Evolutionary conservation across 1,140 invertebrate species (phyloP).

Genomic region (Phocides pigmalion): DNA sequence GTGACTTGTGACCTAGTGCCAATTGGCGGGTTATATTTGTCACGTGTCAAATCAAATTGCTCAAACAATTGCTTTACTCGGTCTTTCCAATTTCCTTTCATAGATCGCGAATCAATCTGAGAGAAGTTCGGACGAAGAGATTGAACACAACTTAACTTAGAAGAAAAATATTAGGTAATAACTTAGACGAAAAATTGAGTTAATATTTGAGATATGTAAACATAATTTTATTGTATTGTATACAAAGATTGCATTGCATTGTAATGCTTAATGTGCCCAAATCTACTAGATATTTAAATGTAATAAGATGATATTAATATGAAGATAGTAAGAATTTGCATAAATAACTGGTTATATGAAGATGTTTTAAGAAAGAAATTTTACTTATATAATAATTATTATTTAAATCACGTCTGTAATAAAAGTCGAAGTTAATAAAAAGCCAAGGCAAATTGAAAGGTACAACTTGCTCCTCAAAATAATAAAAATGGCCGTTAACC

Average conservation of each 20-base stretch:
- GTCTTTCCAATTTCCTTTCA: not conserved
- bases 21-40: slow-evolving; percentile 10
- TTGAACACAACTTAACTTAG: too few species aligned
- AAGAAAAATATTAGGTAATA: too few species aligned
- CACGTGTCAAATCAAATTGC: not conserved
- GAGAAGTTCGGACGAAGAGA: slow-evolving; percentile 35
- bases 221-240: too few species aligned
- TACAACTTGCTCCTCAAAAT: slow-evolving; percentile 13
- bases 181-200: too few species aligned
- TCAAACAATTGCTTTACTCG: not conserved
- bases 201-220: too few species aligned
- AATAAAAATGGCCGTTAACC: slow-evolving; percentile 27
- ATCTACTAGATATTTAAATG: too few species aligned
- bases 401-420: not conserved
- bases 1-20: slow-evolving; percentile 9
- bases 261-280: too few species aligned
- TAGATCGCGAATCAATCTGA: not conserved
- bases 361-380: not conserved
- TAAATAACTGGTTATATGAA: too few species aligned
- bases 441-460: slow-evolving; percentile 11
- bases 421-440: slow-evolving; percentile 5
- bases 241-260: too few species aligned
- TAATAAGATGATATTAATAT: too few species aligned
- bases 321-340: too few species aligned
- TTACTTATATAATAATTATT: too few species aligned